Base-by-base conservation (phyloP, 2,113 vertebrate species). In the Baryphthengus martii region DNA sequence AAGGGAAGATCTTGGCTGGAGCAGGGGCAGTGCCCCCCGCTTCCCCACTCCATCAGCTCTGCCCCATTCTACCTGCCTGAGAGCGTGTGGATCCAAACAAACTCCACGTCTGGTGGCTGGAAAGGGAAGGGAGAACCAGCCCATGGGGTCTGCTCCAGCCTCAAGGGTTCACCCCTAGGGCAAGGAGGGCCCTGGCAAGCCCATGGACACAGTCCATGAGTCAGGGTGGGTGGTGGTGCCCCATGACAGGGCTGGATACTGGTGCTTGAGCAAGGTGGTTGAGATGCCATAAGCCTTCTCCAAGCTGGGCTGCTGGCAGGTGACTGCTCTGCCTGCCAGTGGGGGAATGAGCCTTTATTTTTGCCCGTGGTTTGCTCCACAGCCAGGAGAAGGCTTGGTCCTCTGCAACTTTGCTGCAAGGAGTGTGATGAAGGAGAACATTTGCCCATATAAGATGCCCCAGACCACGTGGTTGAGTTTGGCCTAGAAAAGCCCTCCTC, bases 21-120 rank as follows among this genome's bases (percentile, higher is more conserved):
- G 65, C 72, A 47, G 0, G 2, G 7, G 33, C 29, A 58, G 40
- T 11, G 10, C 61, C 49, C 25, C 47, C 76, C 58, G 28, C 17
- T 72, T 52, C 65, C 52, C 52, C 14, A n/a, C 17, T 49, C 49
- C 53, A 37, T 9, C 67, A 24, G 53, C 65, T 61, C 35, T 25
- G 37, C 23, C 23, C 45, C 40, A n/a, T 23, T 44, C 35, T 39
- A 66, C 21, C 55, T 73, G 15, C 28, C 37, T 28, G 42, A 44
- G 40, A 52, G 25, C 0, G 0, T 23, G 11, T 4, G 17, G 62
- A 72, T 33, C 23, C 18, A 73, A 76, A 24, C 1, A 3, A 35
- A 1, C 58, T 33, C 13, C 0, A 1, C 20, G 31, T 31, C 18
- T 4, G 18, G 53, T 39, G 24, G 24, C n/a, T 66, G 52, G 25